A percentile compares a stretch with the other conserved stretches of the same genome.
phyloP scores from a whole-genome alignment of 35 echinoderm and acorn worm genomes.

The Heliocidaris erythrogramma region DNA sequence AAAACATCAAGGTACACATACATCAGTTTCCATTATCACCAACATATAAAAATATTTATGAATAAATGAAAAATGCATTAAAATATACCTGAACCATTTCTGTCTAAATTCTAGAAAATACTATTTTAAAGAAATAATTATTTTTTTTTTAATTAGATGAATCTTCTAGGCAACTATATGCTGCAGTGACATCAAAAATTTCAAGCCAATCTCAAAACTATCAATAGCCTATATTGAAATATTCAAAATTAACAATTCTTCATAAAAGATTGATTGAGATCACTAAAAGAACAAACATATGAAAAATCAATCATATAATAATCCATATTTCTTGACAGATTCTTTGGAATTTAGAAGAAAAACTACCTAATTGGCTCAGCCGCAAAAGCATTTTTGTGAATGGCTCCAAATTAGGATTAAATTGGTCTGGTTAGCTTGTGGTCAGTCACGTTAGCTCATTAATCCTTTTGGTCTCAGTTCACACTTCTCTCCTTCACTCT shows the following conservation, averaged over 20 bases:
- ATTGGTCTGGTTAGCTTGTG: constrained; percentile 5
- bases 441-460: constrained; percentile 9
- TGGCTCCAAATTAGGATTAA: background rate
- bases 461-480: background rate
- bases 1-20: background rate
- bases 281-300: no score
- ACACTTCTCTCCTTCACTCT: background rate
- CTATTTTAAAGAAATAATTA: background rate
- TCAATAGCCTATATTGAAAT: no score
- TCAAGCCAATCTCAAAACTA: no score
- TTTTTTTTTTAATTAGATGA: background rate
- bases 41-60: background rate
- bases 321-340: background rate
- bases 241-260: no score
- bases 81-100: background rate
- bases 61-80: background rate
- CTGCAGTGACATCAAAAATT: background rate
- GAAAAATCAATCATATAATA: background rate
- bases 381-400: background rate
- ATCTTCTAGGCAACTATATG: background rate
- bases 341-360: background rate
- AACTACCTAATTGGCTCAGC: background rate
- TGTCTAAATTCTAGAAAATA: background rate
- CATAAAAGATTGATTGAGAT: no score
- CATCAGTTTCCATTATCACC: background rate